Evolutionary conservation across 2,888 invertebrate genomes (phyloP).

Genomic region (Schizotus pectinicornis): DNA sequence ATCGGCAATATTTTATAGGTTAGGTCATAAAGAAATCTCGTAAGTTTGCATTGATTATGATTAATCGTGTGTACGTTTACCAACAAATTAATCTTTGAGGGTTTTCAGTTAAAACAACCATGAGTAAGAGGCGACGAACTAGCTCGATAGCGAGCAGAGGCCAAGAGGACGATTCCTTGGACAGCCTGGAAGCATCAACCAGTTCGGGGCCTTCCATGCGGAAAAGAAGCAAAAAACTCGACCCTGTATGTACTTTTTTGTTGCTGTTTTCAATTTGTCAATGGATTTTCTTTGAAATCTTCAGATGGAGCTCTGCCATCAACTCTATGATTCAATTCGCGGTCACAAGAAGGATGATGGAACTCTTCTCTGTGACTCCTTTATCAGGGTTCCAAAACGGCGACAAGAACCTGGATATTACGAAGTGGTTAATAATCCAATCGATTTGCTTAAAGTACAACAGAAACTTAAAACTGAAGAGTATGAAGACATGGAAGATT

Average conservation of each 20-base stretch:
- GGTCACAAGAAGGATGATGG: conserved; percentile 94
- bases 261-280: conserved; percentile 2
- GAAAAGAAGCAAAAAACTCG: conserved; percentile 74
- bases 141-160: conserved; percentile 83
- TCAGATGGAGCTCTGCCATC: conserved; percentile 86
- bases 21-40: no score
- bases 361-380: conserved; percentile 86
- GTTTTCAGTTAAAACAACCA: conserved; percentile 43
- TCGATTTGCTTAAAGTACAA: conserved; percentile 93
- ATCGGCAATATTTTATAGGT: no score
- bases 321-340: conserved; percentile 89
- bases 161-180: conserved; percentile 75
- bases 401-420: conserved; percentile 91
- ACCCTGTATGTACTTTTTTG: conserved; percentile 66
- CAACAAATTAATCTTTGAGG: background rate
- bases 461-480: conserved; percentile 97
- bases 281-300: conserved; percentile 42
- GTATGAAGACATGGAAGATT: conserved; percentile 91
- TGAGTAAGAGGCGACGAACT: conserved; percentile 83
- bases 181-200: conserved; percentile 65
- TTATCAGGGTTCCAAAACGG: conserved; percentile 93
- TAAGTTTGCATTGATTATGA: no score
- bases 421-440: conserved; percentile 92
- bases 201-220: conserved; percentile 60
- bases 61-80: no score